These are phyloP conservation scores for Chrysemys picta DNA, from an alignment of 2,113 vertebrate species.

Conservation along the genomic window DNA sequence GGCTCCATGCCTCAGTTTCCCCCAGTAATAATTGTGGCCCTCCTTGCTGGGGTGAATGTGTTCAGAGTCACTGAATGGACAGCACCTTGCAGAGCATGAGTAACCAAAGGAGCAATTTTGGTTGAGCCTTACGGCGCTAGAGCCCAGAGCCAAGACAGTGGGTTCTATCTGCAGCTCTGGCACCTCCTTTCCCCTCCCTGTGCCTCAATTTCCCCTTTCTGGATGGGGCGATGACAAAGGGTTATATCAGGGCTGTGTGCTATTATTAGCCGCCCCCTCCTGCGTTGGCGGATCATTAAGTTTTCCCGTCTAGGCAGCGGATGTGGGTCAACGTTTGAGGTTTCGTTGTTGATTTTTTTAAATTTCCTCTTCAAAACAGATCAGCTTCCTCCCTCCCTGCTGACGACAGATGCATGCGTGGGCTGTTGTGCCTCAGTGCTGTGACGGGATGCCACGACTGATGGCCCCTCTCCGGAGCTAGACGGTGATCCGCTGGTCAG, in stretches of 20 bases:
- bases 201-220: neutral
- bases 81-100: neutral
- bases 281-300: neutral
- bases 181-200: neutral
- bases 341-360: neutral
- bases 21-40: neutral
- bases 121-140: neutral
- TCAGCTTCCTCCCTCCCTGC: slow-evolving; percentile 46
- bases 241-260: neutral
- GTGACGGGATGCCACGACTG: neutral
- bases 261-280: neutral
- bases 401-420: slow-evolving; percentile 32
- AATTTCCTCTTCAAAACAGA: slow-evolving; percentile 58
- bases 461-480: neutral
- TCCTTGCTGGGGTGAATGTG: neutral
- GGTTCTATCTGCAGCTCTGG: neutral
- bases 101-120: neutral
- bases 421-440: neutral
- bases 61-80: neutral
- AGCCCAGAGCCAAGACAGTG: neutral
- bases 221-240: neutral
- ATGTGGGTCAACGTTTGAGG: slow-evolving; percentile 53
- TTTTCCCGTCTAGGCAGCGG: slow-evolving; percentile 18
- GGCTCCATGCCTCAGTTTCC: neutral
- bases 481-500: neutral